Conservation (phyloP, 2,888 invertebrate species). For the Thereva unica region DNA sequence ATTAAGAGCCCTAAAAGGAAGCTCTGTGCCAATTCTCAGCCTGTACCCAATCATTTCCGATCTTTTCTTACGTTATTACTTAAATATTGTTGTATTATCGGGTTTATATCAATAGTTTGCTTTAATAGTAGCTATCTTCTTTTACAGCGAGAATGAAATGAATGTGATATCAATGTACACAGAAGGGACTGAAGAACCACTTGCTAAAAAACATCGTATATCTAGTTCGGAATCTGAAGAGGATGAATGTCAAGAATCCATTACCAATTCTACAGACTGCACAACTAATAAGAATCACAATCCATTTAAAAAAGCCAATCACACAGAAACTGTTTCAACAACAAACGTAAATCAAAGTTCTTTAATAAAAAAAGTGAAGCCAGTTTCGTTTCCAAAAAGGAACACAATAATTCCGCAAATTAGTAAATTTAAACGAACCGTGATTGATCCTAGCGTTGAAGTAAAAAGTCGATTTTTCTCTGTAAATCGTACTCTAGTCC, state of each 20-base stretch:
- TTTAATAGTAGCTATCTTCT: constrained; percentile 46
- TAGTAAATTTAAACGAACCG: constrained; percentile 62
- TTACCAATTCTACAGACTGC: constrained; percentile 25
- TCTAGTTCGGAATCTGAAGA: not conserved
- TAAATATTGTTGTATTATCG: not conserved
- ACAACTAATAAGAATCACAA: constrained; percentile 51
- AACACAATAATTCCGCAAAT: constrained; percentile 49
- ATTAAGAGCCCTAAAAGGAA: no score
- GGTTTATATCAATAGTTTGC: constrained; percentile 44
- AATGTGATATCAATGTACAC: not conserved
- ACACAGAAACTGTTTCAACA: no score
- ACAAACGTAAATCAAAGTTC: no score
- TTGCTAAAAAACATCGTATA: constrained; percentile 24
- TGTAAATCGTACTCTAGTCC: constrained; percentile 43
- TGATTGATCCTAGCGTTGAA: constrained; percentile 56
- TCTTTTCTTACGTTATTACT: not conserved
- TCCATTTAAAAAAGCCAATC: constrained; percentile 50
- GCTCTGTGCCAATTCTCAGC: no score
- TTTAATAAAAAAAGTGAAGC: no score
- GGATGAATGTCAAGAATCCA: not conserved
- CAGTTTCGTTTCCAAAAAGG: no score
- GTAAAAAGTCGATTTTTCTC: constrained; percentile 67
- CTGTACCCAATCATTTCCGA: no score
- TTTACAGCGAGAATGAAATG: constrained; percentile 37
- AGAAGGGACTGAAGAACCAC: no score